These are phyloP conservation scores for Darevskia nairensis DNA, from an alignment of 2,797 vertebrate genomes.

Conservation along the genomic window DNA sequence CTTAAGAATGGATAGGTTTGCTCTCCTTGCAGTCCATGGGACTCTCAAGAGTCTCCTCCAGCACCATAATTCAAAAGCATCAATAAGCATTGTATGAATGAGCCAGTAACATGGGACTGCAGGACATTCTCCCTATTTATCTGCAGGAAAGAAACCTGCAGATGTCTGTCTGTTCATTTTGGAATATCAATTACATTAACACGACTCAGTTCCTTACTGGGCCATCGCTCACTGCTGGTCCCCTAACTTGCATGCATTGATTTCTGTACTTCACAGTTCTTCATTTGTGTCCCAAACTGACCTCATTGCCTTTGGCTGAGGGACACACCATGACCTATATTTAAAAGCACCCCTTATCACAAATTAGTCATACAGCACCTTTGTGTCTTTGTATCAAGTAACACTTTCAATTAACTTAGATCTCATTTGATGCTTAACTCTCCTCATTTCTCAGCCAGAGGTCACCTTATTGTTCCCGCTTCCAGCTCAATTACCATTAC, in stretches of 20 bases:
- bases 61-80: no score
- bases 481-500: constrained; percentile 12
- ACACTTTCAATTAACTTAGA: neutral
- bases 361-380: neutral
- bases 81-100: neutral
- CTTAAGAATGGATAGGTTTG: no score
- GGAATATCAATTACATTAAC: neutral
- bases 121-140: neutral
- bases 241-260: neutral
- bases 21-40: no score
- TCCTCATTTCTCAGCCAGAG: neutral
- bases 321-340: neutral
- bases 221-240: neutral
- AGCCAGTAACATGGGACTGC: neutral
- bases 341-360: constrained; percentile 5
- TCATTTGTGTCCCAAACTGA: constrained; percentile 13
- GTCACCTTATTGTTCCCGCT: constrained; percentile 19
- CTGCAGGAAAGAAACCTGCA: neutral
- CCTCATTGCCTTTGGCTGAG: neutral
- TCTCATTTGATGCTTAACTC: constrained; percentile 17
- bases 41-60: no score
- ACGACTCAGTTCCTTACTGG: neutral
- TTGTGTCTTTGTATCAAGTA: neutral
- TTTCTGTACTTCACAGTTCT: neutral
- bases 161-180: neutral